A percentile compares a stretch with the other conserved stretches of the same genome.
Conservation (phyloP, 64 coral and sea anemone species). For the Montipora cactus region DNA sequence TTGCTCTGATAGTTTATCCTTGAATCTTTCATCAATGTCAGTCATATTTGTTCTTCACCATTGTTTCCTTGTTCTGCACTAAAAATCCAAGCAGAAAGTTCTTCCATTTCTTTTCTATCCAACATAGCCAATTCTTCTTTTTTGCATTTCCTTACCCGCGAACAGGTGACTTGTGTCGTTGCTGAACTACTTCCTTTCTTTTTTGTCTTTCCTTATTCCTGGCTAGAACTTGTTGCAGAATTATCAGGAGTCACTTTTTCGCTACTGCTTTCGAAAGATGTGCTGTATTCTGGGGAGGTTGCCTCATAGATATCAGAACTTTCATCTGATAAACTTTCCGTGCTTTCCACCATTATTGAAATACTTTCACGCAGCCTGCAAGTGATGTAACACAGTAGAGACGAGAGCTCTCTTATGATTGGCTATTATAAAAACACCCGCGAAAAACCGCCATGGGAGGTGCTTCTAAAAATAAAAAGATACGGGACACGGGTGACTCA, state of each 20-base stretch:
- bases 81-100: background rate
- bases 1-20: background rate
- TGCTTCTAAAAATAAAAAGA: too few relatives aligned
- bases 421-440: conserved; percentile 4
- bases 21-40: too few relatives aligned
- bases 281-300: background rate
- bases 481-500: too few relatives aligned
- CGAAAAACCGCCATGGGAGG: too few relatives aligned
- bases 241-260: background rate
- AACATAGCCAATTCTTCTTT: background rate
- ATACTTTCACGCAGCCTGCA: background rate
- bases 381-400: conserved; percentile 19
- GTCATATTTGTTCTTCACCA: background rate
- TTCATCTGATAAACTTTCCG: background rate
- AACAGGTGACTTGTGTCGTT: background rate
- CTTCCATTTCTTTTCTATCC: background rate
- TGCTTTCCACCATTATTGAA: background rate
- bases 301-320: background rate
- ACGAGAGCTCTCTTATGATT: conserved; percentile 2
- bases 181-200: background rate
- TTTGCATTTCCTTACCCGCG: background rate
- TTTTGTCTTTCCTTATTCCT: background rate
- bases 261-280: background rate
- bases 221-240: background rate
- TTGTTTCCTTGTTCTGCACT: background rate